These are phyloP conservation scores for Capra hircus DNA, from an alignment of 2,113 vertebrate genomes.

Conservation along the genomic window DNA sequence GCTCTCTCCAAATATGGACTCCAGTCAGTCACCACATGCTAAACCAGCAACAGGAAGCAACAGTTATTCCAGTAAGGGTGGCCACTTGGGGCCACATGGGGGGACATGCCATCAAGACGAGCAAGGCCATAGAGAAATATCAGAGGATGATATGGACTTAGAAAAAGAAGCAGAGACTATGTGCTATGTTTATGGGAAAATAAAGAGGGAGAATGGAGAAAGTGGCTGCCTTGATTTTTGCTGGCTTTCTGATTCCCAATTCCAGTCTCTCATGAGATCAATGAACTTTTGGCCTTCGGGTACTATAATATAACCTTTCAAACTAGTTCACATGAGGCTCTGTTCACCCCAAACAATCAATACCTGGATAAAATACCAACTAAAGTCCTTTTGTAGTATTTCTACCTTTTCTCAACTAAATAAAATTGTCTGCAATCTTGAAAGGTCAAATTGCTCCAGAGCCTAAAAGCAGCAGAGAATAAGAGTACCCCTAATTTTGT, in stretches of 20 bases:
- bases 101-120: not conserved
- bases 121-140: not conserved
- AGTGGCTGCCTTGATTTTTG: not conserved
- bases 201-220: not conserved
- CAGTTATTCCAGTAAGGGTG: not conserved
- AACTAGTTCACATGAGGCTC: slow-evolving; percentile 29
- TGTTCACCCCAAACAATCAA: slow-evolving; percentile 54
- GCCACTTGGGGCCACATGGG: not conserved
- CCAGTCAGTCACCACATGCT: not conserved
- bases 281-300: slow-evolving; percentile 22
- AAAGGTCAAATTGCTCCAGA: not conserved
- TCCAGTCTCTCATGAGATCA: slow-evolving; percentile 19
- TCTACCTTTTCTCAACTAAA: slow-evolving; percentile 4
- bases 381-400: slow-evolving; percentile 35
- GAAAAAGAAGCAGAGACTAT: not conserved
- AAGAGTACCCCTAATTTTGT: not conserved
- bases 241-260: slow-evolving; percentile 15
- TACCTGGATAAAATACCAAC: slow-evolving; percentile 26
- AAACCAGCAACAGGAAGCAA: not conserved
- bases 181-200: not conserved
- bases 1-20: not conserved
- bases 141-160: not conserved
- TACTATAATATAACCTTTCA: slow-evolving; percentile 36
- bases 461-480: not conserved
- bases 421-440: not conserved